Evolutionary conservation across 2,113 vertebrate species (phyloP).

Genomic region (Forbesichthys papilliferus): DNA sequence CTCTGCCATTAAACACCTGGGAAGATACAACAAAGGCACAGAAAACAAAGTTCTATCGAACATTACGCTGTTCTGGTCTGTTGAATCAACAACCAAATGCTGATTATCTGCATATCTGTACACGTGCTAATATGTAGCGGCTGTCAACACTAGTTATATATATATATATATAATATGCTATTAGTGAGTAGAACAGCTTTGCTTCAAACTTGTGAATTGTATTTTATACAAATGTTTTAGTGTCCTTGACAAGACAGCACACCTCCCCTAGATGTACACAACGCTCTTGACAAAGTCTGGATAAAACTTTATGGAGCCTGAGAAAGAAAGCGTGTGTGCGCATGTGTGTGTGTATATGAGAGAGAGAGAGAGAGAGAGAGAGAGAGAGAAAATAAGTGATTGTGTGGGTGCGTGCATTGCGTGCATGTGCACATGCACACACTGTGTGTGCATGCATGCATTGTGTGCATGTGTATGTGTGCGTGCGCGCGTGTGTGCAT

Average conservation of each 20-base stretch:
- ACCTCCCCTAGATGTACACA: conserved; percentile 67
- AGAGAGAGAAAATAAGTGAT: too few species aligned
- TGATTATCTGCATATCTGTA: conserved; percentile 20
- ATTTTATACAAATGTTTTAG: conserved; percentile 56
- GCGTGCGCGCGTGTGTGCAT: conserved; percentile 18
- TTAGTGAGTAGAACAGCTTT: conserved; percentile 51
- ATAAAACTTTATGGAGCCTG: conserved; percentile 71
- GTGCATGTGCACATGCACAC: too few species aligned
- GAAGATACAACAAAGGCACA: too few species aligned
- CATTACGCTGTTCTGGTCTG: too few species aligned
- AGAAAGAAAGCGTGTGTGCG: conserved; percentile 2
- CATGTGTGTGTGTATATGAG: too few species aligned
- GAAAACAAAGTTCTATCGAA: too few species aligned
- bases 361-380: too few species aligned
- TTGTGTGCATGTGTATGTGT: neutral
- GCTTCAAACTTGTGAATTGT: conserved; percentile 49
- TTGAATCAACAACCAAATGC: neutral
- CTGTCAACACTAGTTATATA: conserved; percentile 28
- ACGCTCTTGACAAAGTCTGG: conserved; percentile 69
- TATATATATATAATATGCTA: neutral
- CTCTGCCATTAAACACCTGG: too few species aligned
- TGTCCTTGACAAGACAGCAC: conserved; percentile 48
- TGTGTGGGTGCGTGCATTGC: too few species aligned
- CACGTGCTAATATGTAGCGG: too few species aligned
- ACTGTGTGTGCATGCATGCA: conserved; percentile 7